A percentile compares a stretch with the other conserved stretches of the same genome.
Conservation (phyloP, 2,113 vertebrate species). For the Rhipidura dahli region DNA sequence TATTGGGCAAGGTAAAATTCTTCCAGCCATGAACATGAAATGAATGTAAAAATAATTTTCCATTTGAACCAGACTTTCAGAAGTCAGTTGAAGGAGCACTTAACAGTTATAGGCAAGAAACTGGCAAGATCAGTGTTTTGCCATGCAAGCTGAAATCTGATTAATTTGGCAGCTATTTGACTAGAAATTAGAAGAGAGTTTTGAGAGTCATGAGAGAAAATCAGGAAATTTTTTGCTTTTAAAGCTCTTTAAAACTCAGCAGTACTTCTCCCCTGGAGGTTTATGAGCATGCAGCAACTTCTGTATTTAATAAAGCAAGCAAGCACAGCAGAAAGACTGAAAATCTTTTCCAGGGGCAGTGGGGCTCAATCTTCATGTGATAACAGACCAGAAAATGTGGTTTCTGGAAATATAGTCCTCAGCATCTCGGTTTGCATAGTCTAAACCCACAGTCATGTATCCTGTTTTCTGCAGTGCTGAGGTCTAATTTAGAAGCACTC, state of each 20-base stretch:
- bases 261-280: not conserved
- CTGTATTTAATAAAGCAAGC: conserved; percentile 5
- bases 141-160: not conserved
- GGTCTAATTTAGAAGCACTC: not conserved
- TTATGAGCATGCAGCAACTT: not conserved
- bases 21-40: not conserved
- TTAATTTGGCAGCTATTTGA: not conserved
- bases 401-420: not conserved
- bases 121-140: not conserved
- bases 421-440: not conserved
- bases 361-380: not conserved
- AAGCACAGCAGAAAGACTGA: not conserved
- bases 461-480: not conserved
- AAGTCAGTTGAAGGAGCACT: not conserved
- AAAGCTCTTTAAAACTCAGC: not conserved
- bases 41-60: not conserved
- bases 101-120: not conserved
- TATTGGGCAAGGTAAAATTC: not conserved
- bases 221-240: not conserved
- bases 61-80: not conserved
- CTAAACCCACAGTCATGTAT: not conserved
- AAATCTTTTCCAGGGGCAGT: not conserved
- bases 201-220: not conserved
- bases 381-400: not conserved
- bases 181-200: not conserved